These are phyloP conservation scores for Elgaria multicarinata DNA, from an alignment of 2,113 vertebrate genomes.

Conservation along the genomic window DNA sequence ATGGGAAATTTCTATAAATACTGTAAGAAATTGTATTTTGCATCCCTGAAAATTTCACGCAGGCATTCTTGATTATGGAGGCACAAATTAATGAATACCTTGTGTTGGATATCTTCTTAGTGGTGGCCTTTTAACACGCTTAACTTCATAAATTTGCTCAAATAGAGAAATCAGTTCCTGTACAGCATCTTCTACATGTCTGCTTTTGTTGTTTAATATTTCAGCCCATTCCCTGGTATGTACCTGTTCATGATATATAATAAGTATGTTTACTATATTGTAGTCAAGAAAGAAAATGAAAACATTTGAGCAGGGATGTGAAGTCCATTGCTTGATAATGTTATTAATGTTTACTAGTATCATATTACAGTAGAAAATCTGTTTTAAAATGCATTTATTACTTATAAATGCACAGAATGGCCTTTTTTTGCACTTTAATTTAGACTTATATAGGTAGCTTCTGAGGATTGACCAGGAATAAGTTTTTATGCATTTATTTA, in stretches of 20 bases:
- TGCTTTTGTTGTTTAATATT: constrained; percentile 78
- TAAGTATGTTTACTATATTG: neutral
- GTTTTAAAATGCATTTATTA: neutral
- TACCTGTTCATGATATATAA: constrained; percentile 69
- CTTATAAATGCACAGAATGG: neutral
- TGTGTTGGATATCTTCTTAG: constrained; percentile 1
- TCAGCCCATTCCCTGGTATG: constrained; percentile 77
- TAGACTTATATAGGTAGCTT: neutral
- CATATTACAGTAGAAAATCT: neutral
- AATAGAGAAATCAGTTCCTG: constrained; percentile 78
- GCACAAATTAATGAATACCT: constrained; percentile 63
- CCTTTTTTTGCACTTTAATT: neutral
- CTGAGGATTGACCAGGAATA: neutral
- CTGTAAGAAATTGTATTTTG: neutral
- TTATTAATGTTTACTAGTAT: neutral
- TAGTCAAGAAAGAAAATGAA: neutral
- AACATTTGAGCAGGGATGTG: neutral
- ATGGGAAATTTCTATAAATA: constrained; percentile 5
- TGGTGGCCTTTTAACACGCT: constrained; percentile 42
- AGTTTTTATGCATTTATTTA: too few relatives aligned
- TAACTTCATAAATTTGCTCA: constrained; percentile 74
- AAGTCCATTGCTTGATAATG: neutral
- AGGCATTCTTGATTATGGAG: neutral
- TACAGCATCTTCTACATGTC: constrained; percentile 78
- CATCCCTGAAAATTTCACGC: neutral